Conservation (phyloP, 2,113 vertebrate species). For the Pseudois nayaur region DNA sequence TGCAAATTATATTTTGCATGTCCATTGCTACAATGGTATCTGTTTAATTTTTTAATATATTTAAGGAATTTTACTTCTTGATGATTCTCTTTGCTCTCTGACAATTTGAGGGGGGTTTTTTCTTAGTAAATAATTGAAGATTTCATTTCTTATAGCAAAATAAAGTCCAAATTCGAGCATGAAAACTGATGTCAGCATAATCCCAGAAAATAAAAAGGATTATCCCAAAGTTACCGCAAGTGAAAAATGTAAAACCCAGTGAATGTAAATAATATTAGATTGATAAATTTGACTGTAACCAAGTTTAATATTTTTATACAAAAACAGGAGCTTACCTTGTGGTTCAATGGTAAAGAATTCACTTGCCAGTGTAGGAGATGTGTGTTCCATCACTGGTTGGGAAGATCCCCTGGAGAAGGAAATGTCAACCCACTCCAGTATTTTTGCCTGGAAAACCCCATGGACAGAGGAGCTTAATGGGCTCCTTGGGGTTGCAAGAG, state of each 20-base stretch:
- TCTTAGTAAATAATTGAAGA: background rate
- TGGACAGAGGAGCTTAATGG: background rate
- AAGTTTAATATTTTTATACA: background rate
- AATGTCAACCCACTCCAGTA: background rate
- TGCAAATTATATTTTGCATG: background rate
- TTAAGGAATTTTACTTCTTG: background rate
- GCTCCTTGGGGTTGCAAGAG: background rate
- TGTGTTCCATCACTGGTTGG: background rate
- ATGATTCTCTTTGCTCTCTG: background rate
- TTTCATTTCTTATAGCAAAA: background rate
- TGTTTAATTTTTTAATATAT: slow-evolving; percentile 28
- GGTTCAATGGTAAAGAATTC: background rate
- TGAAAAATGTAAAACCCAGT: background rate
- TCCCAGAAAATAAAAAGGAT: background rate
- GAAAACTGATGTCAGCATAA: background rate
- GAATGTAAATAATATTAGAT: background rate
- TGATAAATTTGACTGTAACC: background rate
- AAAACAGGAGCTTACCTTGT: background rate
- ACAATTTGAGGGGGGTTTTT: background rate
- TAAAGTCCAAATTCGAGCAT: background rate
- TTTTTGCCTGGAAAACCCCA: background rate
- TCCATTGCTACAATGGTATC: background rate
- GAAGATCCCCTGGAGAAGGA: background rate
- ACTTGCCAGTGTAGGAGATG: background rate
- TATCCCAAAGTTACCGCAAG: background rate